A percentile compares a stretch with the other conserved stretches of the same genome.
These are phyloP conservation scores for Anaspis maculata DNA, from an alignment of 2,888 invertebrate genomes.

Conservation along the genomic window DNA sequence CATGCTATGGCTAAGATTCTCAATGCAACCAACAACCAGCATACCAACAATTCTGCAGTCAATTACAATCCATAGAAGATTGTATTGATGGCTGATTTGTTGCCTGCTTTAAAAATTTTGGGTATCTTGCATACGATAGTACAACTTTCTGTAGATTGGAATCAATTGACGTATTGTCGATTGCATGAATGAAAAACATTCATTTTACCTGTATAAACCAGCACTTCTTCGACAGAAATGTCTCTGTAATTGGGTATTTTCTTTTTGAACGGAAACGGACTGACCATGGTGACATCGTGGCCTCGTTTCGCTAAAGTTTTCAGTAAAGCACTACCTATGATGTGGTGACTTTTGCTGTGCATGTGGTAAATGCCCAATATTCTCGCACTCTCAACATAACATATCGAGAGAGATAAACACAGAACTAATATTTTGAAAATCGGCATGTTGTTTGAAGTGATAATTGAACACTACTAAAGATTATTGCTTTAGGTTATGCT, in stretches of 20 bases:
- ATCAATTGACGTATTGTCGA: too few relatives aligned
- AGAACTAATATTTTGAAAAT: slow-evolving; percentile 14
- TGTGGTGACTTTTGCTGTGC: slow-evolving; percentile 19
- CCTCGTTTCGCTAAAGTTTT: slow-evolving; percentile 45
- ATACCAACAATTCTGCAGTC: too few relatives aligned
- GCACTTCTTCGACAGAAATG: slow-evolving; percentile 14
- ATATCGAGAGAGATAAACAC: slow-evolving; percentile 20
- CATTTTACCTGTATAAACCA: too few relatives aligned
- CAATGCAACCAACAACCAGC: too few relatives aligned
- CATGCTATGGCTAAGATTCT: too few relatives aligned
- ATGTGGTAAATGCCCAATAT: neutral
- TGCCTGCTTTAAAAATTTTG: too few relatives aligned
- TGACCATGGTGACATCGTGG: slow-evolving; percentile 47
- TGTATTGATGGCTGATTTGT: too few relatives aligned
- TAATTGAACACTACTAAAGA: neutral
- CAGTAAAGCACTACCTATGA: slow-evolving; percentile 34
- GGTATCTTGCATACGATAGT: too few relatives aligned
- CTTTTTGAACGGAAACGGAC: too few relatives aligned
- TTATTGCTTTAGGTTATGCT: neutral
- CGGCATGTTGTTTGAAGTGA: neutral
- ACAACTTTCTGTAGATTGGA: too few relatives aligned
- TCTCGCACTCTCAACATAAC: neutral
- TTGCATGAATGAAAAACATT: too few relatives aligned
- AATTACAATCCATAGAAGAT: too few relatives aligned
- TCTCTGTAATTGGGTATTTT: slow-evolving; percentile 18